Evolutionary conservation across 2,797 vertebrate species (phyloP), one percentile per base, ranked within the genome.

Genomic region (Acropternis orthonyx): DNA sequence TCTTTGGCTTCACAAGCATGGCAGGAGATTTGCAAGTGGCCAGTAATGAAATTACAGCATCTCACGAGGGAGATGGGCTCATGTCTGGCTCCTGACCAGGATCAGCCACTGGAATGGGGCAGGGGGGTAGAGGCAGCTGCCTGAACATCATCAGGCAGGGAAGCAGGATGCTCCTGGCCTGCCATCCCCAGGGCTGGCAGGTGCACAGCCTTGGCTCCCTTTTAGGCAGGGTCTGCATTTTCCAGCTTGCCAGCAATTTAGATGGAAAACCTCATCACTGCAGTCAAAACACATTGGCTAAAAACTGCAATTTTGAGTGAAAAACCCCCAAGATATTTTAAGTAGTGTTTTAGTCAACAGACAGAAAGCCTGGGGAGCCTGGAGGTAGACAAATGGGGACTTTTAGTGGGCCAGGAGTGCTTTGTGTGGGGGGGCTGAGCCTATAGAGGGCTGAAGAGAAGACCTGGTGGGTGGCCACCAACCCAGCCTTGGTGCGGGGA

Each of bases 61-160:
- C 44, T 85, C 41, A 43, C 2, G 0, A 7, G n/a, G 68, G 55
- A 48, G 34, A 14, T 12, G 48, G 20, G 24, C 9, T 78, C 54
- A 46, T 1, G 1, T 30, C n/a, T 58, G 81, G 52, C 54, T 88
- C 46, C 52, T 46, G 62, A 19, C 14, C 61, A 61, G 49, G 24
- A 10, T 2, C 17, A 0, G 2, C 30, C 2, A 0, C 28, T 0
- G 0, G 52, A 34, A 8, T 0, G 3, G 44, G 54, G 49, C 55
- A 88, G 22, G 44, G 48, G n/a, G 19, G n/a, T 72, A 54, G 39
- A 62, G 69, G 48, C 32, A 59, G 27, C 32, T 20, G 16, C 58
- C 36, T 44, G 41, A 30, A n/a, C 41, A 63, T 63, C 41, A 23
- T 23, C 62, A 65, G 52, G n/a, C 67, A 14, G 46, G 41, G 54